Percentiles rank a stretch among this genome's conserved stretches.
Evolutionary conservation across 1,140 invertebrate genomes (phyloP).

Genomic region (Paraescarpia echinospica): DNA sequence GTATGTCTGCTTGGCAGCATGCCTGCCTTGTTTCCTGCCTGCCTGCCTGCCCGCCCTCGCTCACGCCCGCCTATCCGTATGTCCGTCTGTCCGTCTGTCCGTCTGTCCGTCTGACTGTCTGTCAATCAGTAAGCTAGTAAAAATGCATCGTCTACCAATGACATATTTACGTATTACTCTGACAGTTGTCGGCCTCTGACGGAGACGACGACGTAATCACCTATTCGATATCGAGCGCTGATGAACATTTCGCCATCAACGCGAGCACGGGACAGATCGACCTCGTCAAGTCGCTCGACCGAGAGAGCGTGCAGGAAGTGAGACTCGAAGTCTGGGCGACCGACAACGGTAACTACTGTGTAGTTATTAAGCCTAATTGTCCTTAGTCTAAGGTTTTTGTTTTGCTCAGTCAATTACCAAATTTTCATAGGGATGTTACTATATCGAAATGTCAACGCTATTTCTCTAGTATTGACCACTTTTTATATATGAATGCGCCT

Average conservation of each 20-base stretch:
- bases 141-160: too few relatives aligned
- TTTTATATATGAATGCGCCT: too few relatives aligned
- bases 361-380: neutral
- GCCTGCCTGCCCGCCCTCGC: too few relatives aligned
- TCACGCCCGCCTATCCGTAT: too few relatives aligned
- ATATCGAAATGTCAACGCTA: too few relatives aligned
- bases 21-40: too few relatives aligned
- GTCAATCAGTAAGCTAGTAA: too few relatives aligned
- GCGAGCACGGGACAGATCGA: neutral
- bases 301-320: neutral
- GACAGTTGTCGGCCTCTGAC: neutral
- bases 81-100: too few relatives aligned
- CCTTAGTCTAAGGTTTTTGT: neutral
- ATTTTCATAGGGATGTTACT: too few relatives aligned
- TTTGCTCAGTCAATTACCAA: neutral
- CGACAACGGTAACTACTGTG: neutral
- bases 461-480: too few relatives aligned
- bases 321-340: neutral
- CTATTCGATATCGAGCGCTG: neutral
- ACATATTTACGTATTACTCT: neutral
- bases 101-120: too few relatives aligned
- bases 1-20: too few relatives aligned
- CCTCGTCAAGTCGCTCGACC: neutral
- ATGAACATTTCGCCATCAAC: neutral
- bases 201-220: neutral